Conservation (phyloP, 2,888 invertebrate species). For the Tribolium freemani region DNA sequence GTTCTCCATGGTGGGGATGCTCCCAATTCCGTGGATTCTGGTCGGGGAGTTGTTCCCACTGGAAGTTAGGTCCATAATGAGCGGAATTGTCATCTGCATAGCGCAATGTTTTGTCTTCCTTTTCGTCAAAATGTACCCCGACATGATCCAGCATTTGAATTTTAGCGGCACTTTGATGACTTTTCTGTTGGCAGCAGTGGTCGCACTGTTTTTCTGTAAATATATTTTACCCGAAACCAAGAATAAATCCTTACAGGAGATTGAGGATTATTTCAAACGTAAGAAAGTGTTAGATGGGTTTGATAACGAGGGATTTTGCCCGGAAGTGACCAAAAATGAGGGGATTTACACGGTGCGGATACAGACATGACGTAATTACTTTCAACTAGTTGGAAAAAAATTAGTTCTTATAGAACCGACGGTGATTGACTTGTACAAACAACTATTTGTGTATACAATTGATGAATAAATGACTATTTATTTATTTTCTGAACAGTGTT, state of each 20-base stretch:
- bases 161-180: slow-evolving; percentile 77
- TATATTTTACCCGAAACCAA: slow-evolving; percentile 79
- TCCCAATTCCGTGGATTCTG: slow-evolving; percentile 83
- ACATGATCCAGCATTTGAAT: slow-evolving; percentile 71
- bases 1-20: slow-evolving; percentile 81
- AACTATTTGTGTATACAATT: slow-evolving; percentile 18
- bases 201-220: slow-evolving; percentile 75
- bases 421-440: slow-evolving; percentile 9
- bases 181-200: slow-evolving; percentile 73
- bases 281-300: slow-evolving; percentile 67
- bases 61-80: slow-evolving; percentile 78
- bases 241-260: slow-evolving; percentile 77
- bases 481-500: neutral
- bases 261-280: slow-evolving; percentile 72
- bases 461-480: slow-evolving; percentile 34
- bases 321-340: slow-evolving; percentile 42
- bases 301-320: slow-evolving; percentile 55
- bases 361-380: neutral
- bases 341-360: slow-evolving; percentile 30
- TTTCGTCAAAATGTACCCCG: slow-evolving; percentile 80
- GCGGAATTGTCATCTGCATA: slow-evolving; percentile 79
- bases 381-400: slow-evolving; percentile 2
- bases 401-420: slow-evolving; percentile 34
- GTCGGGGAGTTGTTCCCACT: slow-evolving; percentile 81
- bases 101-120: slow-evolving; percentile 80